Evolutionary conservation across 2,888 invertebrate species (phyloP).

Genomic region (Chloroclystis v-ata): DNA sequence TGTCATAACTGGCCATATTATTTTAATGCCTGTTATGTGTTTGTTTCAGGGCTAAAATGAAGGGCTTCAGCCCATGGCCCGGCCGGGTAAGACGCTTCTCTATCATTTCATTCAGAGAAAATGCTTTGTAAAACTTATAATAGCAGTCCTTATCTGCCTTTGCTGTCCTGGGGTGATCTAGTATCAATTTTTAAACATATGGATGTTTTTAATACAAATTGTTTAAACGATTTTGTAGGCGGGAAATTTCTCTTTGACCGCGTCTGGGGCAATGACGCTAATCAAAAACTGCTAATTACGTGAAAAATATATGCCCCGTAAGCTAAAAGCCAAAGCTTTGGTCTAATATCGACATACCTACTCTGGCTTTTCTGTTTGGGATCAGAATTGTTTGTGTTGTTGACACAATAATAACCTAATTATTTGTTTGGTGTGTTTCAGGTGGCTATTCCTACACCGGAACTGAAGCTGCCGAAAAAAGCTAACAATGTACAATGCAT

Average conservation of each 20-base stretch:
- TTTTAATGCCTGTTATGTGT: conserved; percentile 33
- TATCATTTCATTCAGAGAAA: conserved; percentile 35
- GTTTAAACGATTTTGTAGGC: conserved; percentile 36
- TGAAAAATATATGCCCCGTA: conserved; percentile 2
- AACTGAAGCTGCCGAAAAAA: conserved; percentile 86
- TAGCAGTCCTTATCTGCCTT: conserved; percentile 10
- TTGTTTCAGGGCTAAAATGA: conserved; percentile 96
- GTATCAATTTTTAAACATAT: conserved; percentile 29
- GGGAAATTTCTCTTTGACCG: conserved; percentile 46
- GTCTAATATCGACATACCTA: not conserved
- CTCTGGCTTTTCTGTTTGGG: not conserved
- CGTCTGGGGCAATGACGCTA: conserved; percentile 31
- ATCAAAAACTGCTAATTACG: conserved; percentile 22
- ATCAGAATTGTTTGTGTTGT: not conserved
- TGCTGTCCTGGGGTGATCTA: not conserved
- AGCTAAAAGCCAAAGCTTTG: not conserved
- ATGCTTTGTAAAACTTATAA: conserved; percentile 9
- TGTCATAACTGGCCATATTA: conserved; percentile 50
- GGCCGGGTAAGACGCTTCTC: conserved; percentile 89
- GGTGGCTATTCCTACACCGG: conserved; percentile 89
- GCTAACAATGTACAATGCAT: conserved; percentile 88
- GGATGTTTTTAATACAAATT: conserved; percentile 14
- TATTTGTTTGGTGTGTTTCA: conserved; percentile 47
- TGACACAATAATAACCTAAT: conserved; percentile 37
- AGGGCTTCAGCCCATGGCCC: conserved; percentile 97